Percentiles rank a stretch among this genome's conserved stretches.
phyloP scores from a whole-genome alignment of 1,140 invertebrate genomes.

The Drosophila sulfurigaster region DNA sequence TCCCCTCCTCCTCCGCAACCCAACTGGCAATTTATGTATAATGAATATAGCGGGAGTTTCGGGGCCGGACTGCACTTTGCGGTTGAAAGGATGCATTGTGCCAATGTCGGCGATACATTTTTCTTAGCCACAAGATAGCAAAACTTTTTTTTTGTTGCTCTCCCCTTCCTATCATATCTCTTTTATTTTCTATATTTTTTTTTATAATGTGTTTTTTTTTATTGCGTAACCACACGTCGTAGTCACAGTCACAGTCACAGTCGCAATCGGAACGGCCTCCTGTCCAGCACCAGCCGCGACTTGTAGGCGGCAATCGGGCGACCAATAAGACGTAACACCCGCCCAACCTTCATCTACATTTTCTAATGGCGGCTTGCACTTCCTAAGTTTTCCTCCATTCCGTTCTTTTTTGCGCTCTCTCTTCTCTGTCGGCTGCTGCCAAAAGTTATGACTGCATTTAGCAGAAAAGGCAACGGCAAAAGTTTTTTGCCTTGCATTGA shows the following conservation, averaged over 20 bases:
- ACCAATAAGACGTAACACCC: conserved; percentile 62
- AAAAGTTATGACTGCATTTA: conserved; percentile 83
- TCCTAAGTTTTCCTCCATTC: conserved; percentile 60
- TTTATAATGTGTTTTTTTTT: conserved; percentile 40
- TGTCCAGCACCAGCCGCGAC: conserved; percentile 40
- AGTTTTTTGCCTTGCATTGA: conserved; percentile 75
- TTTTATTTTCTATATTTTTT: conserved; percentile 31
- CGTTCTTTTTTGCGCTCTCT: conserved; percentile 1
- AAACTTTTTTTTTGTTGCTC: conserved; percentile 57
- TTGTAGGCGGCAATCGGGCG: conserved; percentile 64
- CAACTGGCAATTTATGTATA: conserved; percentile 78
- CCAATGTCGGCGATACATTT: conserved; percentile 70
- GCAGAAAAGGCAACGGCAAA: conserved; percentile 61
- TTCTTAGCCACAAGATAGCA: conserved; percentile 64
- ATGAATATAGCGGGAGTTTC: conserved; percentile 58
- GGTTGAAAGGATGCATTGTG: conserved; percentile 82
- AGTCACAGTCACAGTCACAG: no score
- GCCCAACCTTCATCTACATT: conserved; percentile 38
- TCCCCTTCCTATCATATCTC: conserved; percentile 51
- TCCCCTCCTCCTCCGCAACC: conserved; percentile 44
- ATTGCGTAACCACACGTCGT: conserved; percentile 55
- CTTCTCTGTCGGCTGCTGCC: conserved; percentile 56
- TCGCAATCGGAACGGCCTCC: neutral
- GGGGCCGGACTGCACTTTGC: conserved; percentile 68
- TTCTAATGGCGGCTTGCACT: conserved; percentile 79